Evolutionary conservation across 1,140 invertebrate species (phyloP).

Genomic region (Cydia fagiglandana): DNA sequence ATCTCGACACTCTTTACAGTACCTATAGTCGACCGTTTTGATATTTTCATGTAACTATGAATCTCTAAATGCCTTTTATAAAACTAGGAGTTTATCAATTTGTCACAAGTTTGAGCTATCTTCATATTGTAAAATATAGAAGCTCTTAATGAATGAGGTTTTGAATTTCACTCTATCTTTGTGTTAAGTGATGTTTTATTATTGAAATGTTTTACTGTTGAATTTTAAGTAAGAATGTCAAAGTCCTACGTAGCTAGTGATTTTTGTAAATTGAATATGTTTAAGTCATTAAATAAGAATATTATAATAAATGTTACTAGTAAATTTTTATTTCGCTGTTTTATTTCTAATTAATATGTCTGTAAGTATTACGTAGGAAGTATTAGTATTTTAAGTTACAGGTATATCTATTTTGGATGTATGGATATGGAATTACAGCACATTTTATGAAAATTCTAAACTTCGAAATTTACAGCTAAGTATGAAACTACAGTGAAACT

Average conservation of each 20-base stretch:
- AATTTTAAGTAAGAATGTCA: constrained; percentile 35
- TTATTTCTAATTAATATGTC: not conserved
- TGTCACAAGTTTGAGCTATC: not conserved
- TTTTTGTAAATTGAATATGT: constrained; percentile 40
- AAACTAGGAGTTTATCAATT: not conserved
- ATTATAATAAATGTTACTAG: constrained; percentile 35
- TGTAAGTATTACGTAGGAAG: not conserved
- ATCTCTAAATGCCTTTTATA: constrained; percentile 18
- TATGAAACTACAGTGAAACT: too few species aligned
- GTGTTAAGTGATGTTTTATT: not conserved
- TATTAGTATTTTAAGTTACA: not conserved
- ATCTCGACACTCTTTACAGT: constrained; percentile 15
- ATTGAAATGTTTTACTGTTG: constrained; percentile 33
- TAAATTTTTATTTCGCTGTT: constrained; percentile 4
- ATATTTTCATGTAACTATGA: constrained; percentile 15
- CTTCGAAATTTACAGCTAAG: too few species aligned
- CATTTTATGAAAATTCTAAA: too few species aligned
- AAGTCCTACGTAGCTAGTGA: constrained; percentile 48
- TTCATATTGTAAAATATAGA: not conserved
- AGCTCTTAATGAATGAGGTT: not conserved
- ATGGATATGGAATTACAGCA: too few species aligned
- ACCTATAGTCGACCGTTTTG: too few species aligned
- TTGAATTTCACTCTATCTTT: not conserved
- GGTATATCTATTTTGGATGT: too few species aligned
- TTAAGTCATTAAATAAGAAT: constrained; percentile 36